Base-by-base conservation (phyloP, 2,113 vertebrate species). In the Arothron firmamentum region DNA sequence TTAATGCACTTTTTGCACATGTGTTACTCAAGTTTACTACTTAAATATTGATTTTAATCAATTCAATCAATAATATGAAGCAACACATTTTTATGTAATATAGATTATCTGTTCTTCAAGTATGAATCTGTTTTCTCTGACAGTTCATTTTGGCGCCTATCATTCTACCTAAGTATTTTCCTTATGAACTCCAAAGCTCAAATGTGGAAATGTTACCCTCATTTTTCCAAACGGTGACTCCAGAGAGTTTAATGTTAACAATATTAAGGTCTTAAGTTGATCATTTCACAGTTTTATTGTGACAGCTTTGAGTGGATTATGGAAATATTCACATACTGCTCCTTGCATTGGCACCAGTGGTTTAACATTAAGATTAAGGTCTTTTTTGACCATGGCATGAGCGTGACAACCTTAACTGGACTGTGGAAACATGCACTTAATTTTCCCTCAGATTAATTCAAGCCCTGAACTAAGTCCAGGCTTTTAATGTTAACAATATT, bases 201-300 rank as follows among this genome's bases (percentile, higher is more conserved):
- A 79, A 75, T 60, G 67, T 78, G 74, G 80, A 78, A 81, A 77
- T 56, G 67, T 61, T 42, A 43, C 42, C 5, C 65, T 57, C 6
- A 38, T 63, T 70, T 79, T 78, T 74, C 72, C 70, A 6, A 31
- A 15, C 25, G 8, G 42, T 46, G 3, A 49, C 66, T 60, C 74
- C 67, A 68, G 42, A 68, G 42, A 59, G 34, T 12, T 79, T 67
- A 62, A 67, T 52, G 70, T 74, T 79, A 79, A 80, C 75, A 74
- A 49, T 64, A 59, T 83, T 67, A 74, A 67, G 72, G 67, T 52
- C 78, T 79, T 62, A 79, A 67, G 72, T 70, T 63, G 67, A 75
- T 81, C 82, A 70, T 64, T 74, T 77, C 70, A 1, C 23, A 56
- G 70, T 79, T 78, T 82, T 84, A 78, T 79, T 82, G 67, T 87